Base-by-base conservation (phyloP, 2,888 invertebrate species). In the Cantharis lateralis region DNA sequence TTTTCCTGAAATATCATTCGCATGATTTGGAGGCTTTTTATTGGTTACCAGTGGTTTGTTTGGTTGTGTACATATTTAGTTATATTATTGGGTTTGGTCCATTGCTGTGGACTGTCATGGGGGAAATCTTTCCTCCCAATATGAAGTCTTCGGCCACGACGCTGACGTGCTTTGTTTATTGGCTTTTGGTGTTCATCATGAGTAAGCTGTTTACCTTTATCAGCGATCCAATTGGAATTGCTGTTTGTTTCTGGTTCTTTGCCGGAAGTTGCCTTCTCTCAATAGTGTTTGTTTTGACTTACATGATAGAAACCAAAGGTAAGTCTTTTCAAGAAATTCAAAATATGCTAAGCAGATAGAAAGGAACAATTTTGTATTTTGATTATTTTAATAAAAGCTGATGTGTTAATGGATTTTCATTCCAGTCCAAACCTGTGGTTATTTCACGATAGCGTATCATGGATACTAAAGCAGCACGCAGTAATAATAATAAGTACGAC, bases 231-330 rank as follows among this genome's bases (percentile, higher is more conserved):
- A 87, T 93, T n/a, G 94, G 94, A 10, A 89, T 90, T 81, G 90
- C 91, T 82, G 89, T 89, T 1, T 92, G 92, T 0, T 95, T 94
- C 88, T 93, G 93, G 91, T 87, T 93, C 28, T 95, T 94, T 85
- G 92, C 91, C 2, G 86, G 85, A 0, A 91, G 89, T 83, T 92
- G 92, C 79, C 83, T 89, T 1, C 15, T 90, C 0, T 89, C 92
- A 0, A 93, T 93, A 86, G 89, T 94, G 86, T 96, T 95, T 88
- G 92, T 93, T 0, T 87, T 93, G 68, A 90, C 93, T 82, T 83
- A 93, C 66, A 91, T 96, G 11, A 96, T 96, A 7, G 96, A 96
- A 89, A 96, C 96, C 0, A 96, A 95, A 87, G 96, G 96, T 62
- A 93, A 94, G 88, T 93, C 93, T 81, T 90, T 96, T 82, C 92